A percentile compares a stretch with the other conserved stretches of the same genome.
Evolutionary conservation across 2,888 invertebrate genomes (phyloP).

Genomic region (Enchytraeus crypticus): DNA sequence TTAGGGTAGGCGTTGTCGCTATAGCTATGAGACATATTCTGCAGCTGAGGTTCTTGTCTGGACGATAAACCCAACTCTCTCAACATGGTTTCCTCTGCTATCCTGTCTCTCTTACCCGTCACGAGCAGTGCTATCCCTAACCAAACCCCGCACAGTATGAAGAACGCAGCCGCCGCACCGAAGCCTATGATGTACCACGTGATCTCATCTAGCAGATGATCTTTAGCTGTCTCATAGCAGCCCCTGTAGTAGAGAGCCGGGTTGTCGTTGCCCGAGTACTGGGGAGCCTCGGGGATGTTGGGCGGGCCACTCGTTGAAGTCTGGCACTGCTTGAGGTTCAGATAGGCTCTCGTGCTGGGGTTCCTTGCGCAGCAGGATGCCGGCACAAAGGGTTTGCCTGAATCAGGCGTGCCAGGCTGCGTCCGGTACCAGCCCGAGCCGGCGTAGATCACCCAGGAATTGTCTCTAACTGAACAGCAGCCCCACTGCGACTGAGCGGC

Average conservation of each 20-base stretch:
- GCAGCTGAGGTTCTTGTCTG: too few species aligned
- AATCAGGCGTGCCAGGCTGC: slow-evolving; percentile 17
- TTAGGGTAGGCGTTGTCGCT: too few species aligned
- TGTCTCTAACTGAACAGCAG: slow-evolving; percentile 16
- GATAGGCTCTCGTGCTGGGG: slow-evolving; percentile 1
- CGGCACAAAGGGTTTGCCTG: slow-evolving; percentile 17
- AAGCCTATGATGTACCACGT: not conserved
- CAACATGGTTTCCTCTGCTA: not conserved
- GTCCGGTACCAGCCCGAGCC: slow-evolving; percentile 14
- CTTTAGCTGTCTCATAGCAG: slow-evolving; percentile 6
- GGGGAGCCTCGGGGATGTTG: slow-evolving; percentile 3
- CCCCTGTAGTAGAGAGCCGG: slow-evolving; percentile 3
- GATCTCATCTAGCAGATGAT: not conserved
- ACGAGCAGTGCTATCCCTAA: not conserved
- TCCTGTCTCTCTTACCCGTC: not conserved
- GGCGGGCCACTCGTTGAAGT: slow-evolving; percentile 13
- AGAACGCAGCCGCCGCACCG: not conserved
- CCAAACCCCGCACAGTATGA: not conserved
- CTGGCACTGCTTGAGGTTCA: slow-evolving; percentile 12
- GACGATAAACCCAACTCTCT: too few species aligned
- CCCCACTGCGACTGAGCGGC: slow-evolving; percentile 10
- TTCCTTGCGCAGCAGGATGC: slow-evolving; percentile 14
- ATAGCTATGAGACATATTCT: too few species aligned
- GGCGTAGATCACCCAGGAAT: slow-evolving; percentile 19
- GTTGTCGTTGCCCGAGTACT: slow-evolving; percentile 5